phyloP scores from a whole-genome alignment of 23 tunicate genomes.

The Halocynthia roretzi region DNA sequence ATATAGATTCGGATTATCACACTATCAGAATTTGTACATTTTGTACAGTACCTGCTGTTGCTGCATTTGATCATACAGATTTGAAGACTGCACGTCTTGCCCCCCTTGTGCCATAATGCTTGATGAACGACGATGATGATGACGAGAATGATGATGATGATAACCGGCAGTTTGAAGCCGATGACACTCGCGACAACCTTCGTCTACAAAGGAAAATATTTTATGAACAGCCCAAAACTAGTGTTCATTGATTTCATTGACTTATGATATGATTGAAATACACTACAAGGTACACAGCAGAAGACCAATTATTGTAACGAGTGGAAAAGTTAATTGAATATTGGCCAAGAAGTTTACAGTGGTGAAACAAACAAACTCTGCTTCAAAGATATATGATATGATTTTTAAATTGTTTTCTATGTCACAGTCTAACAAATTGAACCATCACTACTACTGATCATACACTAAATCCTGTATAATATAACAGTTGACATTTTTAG shows the following conservation, averaged over 20 bases:
- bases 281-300: background rate
- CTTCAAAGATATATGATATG: no score
- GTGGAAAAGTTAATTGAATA: no score
- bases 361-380: no score
- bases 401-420: no score
- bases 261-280: background rate
- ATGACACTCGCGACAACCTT: conserved; percentile 56
- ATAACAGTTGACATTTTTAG: no score
- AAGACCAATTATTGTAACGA: background rate
- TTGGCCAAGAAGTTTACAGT: no score
- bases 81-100: conserved; percentile 40
- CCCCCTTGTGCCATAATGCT: conserved; percentile 67
- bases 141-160: conserved; percentile 11
- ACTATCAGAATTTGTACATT: no score
- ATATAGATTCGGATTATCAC: no score
- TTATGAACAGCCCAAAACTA: background rate
- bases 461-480: no score
- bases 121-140: background rate
- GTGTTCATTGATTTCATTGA: background rate
- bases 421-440: no score
- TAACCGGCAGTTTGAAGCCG: conserved; percentile 32
- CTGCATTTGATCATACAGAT: conserved; percentile 56
- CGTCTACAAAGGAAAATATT: conserved; percentile 22
- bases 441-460: no score
- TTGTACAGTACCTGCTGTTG: conserved; percentile 12